Base-by-base conservation (phyloP, 2,113 vertebrate species). In the Melanotaenia duboulayi region DNA sequence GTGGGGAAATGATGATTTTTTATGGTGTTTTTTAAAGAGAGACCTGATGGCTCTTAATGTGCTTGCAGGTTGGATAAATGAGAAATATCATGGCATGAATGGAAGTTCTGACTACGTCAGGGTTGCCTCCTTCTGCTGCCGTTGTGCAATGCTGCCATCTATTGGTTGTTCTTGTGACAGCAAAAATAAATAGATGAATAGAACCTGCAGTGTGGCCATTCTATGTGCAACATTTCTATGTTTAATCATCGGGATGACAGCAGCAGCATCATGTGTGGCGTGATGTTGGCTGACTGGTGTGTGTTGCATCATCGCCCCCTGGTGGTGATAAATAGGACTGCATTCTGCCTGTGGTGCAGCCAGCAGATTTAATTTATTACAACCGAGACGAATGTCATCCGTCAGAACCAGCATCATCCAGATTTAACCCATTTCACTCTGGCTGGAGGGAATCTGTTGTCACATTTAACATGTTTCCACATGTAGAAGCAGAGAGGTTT, bases 241-340 rank as follows among this genome's bases (percentile, higher is more conserved):
- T 65, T 80, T 85, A 54, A 78, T 85, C 86, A 71, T 77, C 64
- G 67, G 20, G 22, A 76, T 84, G 79, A 83, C 80, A 71, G 56
- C 48, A 59, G 20, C 17, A 71, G 64, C 22, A n/a, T 56, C 51
- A 70, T 74, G 42, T 82, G 78, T 65, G 60, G 80, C 62, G 61
- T 85, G 84, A 83, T 61, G 62, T 58, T 54, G 50, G 44, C 32
- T 40, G 17, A 46, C 11, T 35, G 7, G 39, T 60, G 44, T 60
- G 7, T 40, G 51, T 80, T 57, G 1, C 4, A 4, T 17, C 14
- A n/a, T 46, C 54, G 64, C 89, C 86, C 66, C 76, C 88, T 62
- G 46, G 67, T 90, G 90, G 86, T 46, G 11, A 59, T 40, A 3
- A 46, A 20, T 9, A 0, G 8, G n/a, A 23, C 1, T 54, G 51